Conservation (phyloP, 1,140 invertebrate species). For the Drosophila bipectinata region DNA sequence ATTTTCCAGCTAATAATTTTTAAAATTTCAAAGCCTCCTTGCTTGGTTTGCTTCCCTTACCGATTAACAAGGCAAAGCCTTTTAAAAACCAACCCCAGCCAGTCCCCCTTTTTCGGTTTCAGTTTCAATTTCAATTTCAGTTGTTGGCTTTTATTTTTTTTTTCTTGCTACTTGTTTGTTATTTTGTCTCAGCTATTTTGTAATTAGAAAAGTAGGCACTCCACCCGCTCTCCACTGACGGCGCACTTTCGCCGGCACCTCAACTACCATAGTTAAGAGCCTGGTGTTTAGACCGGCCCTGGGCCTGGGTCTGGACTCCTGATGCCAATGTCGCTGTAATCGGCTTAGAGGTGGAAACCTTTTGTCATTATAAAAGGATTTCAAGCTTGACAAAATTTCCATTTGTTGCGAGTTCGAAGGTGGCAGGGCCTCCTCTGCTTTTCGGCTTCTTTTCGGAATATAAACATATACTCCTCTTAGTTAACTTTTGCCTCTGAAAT, state of each 20-base stretch:
- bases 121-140: background rate
- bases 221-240: too few species aligned
- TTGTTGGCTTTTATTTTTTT: too few species aligned
- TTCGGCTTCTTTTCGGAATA: slow-evolving; percentile 4
- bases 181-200: background rate
- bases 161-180: background rate
- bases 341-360: slow-evolving; percentile 81
- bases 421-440: background rate
- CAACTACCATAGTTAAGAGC: background rate
- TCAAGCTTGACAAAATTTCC: slow-evolving; percentile 80
- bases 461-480: slow-evolving; percentile 28
- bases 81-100: background rate
- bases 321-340: slow-evolving; percentile 60
- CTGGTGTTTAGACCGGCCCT: background rate
- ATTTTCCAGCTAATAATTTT: background rate
- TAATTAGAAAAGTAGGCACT: background rate
- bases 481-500: slow-evolving; percentile 66
- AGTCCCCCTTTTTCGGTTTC: background rate
- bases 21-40: background rate
- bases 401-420: slow-evolving; percentile 64
- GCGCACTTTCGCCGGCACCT: background rate
- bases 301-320: background rate
- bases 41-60: background rate
- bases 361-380: slow-evolving; percentile 82
- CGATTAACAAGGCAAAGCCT: background rate